Base-by-base conservation (phyloP, 2,888 invertebrate species). In the Oithona nana region DNA sequence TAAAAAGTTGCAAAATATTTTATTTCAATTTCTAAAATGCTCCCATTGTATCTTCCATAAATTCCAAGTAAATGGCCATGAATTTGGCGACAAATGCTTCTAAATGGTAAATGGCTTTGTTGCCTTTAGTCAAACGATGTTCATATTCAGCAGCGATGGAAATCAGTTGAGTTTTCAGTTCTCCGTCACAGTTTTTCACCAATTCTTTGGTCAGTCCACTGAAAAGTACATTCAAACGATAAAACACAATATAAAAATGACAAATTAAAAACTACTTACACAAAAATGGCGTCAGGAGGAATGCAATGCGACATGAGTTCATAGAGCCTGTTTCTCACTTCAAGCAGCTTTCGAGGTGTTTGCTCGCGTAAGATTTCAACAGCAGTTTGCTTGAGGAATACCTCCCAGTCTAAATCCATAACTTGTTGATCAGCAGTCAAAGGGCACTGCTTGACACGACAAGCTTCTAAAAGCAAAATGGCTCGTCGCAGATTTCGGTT, bases 71-170 rank as follows among this genome's bases (percentile, higher is more conserved):
- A 67, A 90, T 83, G 39, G 84, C 81, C 97, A 98, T 97, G 72
- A 95, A 95, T 68, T 87, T 86, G 0, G 92, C 92, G 57, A 94
- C 84, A 77, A 98, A 98, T 1, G 94, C 94, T 75, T 98, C 98
- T 61, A 98, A 77, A 73, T 98, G 97, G 70, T 92, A 94, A 69
- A 98, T 94, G 26, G 86, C 82, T 74, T 97, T 97, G 68, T 86
- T 88, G 22, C 97, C 97, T 63, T 83, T 80, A 69, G 86, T 83
- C 80, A 95, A 84, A 67, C 89, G 81, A 71, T 95, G 90, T 72
- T 98, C 95, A 74, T 87, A 93, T 64, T 81, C 79, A 0, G 94
- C 89, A 11, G 97, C 97, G 69, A 83, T 78, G 66, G 83, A 81
- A 0, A 88, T 83, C 3, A 95, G 82, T 74, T 88, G 83, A 8